Conservation (phyloP, 2,797 vertebrate species). For the Picus viridis region DNA sequence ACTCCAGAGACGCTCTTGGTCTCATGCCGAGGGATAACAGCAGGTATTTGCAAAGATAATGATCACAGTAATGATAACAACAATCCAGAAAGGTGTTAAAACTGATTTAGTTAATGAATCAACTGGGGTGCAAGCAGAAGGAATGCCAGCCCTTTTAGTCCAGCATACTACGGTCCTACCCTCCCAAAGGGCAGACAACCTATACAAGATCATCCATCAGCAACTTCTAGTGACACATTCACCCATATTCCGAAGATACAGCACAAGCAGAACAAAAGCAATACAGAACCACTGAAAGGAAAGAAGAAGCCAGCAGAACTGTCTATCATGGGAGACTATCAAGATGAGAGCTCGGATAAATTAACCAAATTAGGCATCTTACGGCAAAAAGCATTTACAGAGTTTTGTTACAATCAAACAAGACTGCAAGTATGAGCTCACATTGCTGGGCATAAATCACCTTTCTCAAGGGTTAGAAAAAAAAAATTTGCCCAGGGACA, state of each 20-base stretch:
- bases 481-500: not conserved
- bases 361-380: not conserved
- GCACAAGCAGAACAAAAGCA: not conserved
- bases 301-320: not conserved
- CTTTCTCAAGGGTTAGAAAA: not conserved
- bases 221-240: not conserved
- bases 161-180: not conserved
- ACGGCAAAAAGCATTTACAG: not conserved
- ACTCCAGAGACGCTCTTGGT: not conserved
- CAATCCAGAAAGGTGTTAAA: not conserved
- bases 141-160: not conserved
- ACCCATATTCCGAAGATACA: not conserved
- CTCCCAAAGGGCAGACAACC: not conserved
- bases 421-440: not conserved
- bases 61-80: rapidly evolving
- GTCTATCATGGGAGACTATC: not conserved
- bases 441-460: not conserved
- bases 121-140: not conserved
- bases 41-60: not conserved
- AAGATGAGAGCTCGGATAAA: not conserved
- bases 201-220: not conserved
- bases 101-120: not conserved
- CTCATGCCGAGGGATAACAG: not conserved
- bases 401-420: not conserved
- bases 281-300: not conserved